Conservation (phyloP, 2,888 invertebrate species). For the Macrophya annulata region DNA sequence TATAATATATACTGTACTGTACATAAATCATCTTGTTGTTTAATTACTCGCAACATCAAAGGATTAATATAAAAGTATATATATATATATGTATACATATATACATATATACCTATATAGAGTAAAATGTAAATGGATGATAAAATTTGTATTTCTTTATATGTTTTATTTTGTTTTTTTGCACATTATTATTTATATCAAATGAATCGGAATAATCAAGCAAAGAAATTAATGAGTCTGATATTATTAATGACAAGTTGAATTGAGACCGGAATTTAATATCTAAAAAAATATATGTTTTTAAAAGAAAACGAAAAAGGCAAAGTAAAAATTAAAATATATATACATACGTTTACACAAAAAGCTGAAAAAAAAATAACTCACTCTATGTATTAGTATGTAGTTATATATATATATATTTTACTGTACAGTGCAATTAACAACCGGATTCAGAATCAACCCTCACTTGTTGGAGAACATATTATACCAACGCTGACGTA, state of each 20-base stretch:
- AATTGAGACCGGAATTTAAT: neutral
- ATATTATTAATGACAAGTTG: neutral
- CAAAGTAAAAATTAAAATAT: neutral
- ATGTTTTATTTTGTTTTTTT: neutral
- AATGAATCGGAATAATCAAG: constrained; percentile 7
- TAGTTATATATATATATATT: too few species aligned
- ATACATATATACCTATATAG: neutral
- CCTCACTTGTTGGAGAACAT: neutral
- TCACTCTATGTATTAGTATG: too few species aligned
- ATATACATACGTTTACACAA: too few species aligned
- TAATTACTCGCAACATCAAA: constrained; percentile 23
- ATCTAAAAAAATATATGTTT: neutral
- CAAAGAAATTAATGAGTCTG: constrained; percentile 1
- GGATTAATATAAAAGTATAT: too few species aligned
- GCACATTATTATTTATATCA: neutral
- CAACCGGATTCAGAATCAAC: neutral
- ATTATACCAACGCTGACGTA: neutral
- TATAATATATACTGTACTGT: neutral
- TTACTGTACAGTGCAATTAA: neutral
- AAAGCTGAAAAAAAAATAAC: too few species aligned
- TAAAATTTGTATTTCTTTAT: neutral
- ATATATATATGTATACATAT: too few species aligned
- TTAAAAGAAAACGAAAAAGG: neutral
- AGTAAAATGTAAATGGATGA: constrained; percentile 1
- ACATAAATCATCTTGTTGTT: neutral